These are phyloP conservation scores for Beris chalybata DNA, from an alignment of 2,888 invertebrate genomes.

Conservation along the genomic window DNA sequence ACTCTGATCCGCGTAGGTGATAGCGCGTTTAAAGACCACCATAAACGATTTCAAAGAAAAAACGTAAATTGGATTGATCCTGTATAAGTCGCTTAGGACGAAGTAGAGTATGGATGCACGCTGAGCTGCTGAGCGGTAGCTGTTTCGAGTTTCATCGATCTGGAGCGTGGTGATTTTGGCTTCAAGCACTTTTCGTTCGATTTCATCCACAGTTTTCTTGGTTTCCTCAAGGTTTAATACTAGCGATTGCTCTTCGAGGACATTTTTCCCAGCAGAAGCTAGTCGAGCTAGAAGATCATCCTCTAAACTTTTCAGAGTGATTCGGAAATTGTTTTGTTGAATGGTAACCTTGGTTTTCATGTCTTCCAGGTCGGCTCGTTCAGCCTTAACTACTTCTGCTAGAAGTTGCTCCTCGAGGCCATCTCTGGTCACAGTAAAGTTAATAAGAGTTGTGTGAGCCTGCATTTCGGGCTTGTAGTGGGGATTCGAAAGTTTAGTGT, in stretches of 20 bases:
- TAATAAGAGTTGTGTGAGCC: conserved; percentile 93
- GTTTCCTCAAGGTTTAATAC: conserved; percentile 93
- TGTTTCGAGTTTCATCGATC: conserved; percentile 90
- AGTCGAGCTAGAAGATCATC: conserved; percentile 85
- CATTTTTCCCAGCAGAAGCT: conserved; percentile 89
- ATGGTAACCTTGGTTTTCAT: conserved; percentile 83
- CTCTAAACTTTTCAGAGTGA: conserved; percentile 85
- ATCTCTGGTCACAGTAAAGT: conserved; percentile 93
- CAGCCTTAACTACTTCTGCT: conserved; percentile 91
- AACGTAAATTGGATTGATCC: conserved; percentile 94
- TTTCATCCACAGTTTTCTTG: conserved; percentile 89
- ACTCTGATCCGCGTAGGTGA: conserved; percentile 68
- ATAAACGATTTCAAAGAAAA: conserved; percentile 95
- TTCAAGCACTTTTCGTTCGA: conserved; percentile 83
- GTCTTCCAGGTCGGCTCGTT: conserved; percentile 87
- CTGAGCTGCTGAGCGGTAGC: conserved; percentile 82
- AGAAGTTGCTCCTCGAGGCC: conserved; percentile 94
- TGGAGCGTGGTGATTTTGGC: conserved; percentile 84
- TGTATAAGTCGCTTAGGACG: conserved; percentile 86
- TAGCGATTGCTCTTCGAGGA: conserved; percentile 85
- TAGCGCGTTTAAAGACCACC: conserved; percentile 86
- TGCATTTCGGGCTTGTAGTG: conserved; percentile 98
- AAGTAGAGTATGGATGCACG: conserved; percentile 91
- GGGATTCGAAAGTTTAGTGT: conserved; percentile 93
- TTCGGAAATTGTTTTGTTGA: conserved; percentile 94